Base-by-base conservation (phyloP, 2,797 vertebrate genomes). In the Vireo griseus region DNA sequence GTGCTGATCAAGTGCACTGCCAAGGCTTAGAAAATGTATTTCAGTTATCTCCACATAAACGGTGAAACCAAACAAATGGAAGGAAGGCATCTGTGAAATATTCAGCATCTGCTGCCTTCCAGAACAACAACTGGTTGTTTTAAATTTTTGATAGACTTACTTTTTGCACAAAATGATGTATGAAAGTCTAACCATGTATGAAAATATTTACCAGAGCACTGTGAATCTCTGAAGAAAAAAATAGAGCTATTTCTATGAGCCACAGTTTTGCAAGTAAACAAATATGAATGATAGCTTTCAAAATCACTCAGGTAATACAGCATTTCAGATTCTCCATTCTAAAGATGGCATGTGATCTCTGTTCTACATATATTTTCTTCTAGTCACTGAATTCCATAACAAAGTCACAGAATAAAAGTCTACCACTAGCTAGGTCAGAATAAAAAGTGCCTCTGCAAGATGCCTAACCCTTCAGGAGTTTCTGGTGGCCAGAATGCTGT, bases 161-260 rank as follows among this genome's bases (percentile, higher is more conserved):
- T 88, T 96, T 89, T 63, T 91, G 66, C 55, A 40, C 62, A 84
- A 91, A 86, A 94, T 94, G 88, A 93, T 80, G 47, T 59, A 80
- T 65, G 84, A 94, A 71, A 26, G 28, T 93, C 87, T 97, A 96
- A 93, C 95, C 75, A 91, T 59, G 75, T 90, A 93, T 94, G 73
- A 95, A 96, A 97, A 94, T 88, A 95, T 90, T 96, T 95, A 88
- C 50, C 58, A 97, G 85, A 86, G 13, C 54, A 83, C 68, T 66
- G 84, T 76, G 77, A 94, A 91, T 83, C n/a, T 67, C 71, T 92
- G 19, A 55, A 47, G n/a, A 40, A 83, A 90, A 89, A 90, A 73
- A 10, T 1, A 54, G 13, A 63, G 2, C 10, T 91, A 16, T 55
- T 88, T 94, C 86, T 69, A 78, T 50, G 8, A 79, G 7, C 47